A percentile compares a stretch with the other conserved stretches of the same genome.
These are phyloP conservation scores for Chloroceryle inda DNA, from an alignment of 2,797 vertebrate genomes.

Conservation along the genomic window DNA sequence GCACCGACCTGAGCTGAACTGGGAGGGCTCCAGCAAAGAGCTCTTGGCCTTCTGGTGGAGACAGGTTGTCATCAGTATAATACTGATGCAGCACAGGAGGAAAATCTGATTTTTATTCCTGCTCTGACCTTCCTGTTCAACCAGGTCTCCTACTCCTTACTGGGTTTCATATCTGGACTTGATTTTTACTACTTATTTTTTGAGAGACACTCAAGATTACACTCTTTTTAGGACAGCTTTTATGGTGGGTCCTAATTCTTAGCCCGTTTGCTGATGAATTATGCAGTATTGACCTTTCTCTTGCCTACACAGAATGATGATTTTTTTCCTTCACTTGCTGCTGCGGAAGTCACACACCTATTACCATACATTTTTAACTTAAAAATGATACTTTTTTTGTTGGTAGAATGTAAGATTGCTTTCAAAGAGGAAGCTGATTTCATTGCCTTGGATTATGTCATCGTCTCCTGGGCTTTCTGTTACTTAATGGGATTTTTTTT, in stretches of 20 bases:
- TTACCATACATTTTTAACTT: neutral
- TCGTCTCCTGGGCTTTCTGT: neutral
- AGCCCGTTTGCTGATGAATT: neutral
- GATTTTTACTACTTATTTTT: neutral
- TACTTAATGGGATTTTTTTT: neutral
- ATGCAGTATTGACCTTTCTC: neutral
- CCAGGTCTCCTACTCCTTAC: rapidly evolving
- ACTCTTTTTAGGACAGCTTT: neutral
- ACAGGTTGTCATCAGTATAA: no score
- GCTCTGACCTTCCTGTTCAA: neutral
- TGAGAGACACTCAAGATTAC: neutral
- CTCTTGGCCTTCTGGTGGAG: neutral
- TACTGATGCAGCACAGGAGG: neutral
- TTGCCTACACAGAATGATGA: neutral
- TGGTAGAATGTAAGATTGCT: neutral
- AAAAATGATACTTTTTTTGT: rapidly evolving
- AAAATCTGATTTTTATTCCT: neutral
- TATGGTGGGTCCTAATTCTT: neutral
- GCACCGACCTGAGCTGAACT: rapidly evolving
- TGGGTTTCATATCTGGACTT: neutral
- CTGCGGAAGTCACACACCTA: neutral
- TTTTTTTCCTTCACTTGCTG: neutral
- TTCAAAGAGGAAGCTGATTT: neutral
- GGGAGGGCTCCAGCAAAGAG: neutral
- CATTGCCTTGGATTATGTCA: neutral